phyloP scores from a whole-genome alignment of 2,113 vertebrate species.

The Setophaga coronata region DNA sequence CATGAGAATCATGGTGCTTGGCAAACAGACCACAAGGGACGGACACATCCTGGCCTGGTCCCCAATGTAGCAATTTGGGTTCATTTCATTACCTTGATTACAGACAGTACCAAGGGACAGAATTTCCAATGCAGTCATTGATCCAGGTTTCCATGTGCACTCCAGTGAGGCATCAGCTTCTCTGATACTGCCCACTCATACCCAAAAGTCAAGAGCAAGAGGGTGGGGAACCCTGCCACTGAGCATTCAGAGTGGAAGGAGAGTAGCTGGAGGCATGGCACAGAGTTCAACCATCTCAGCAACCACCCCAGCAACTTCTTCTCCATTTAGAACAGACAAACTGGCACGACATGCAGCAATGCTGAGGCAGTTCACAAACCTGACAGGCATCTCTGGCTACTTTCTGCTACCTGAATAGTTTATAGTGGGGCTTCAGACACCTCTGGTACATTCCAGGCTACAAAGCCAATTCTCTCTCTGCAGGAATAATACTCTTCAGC shows the following conservation, averaged over 20 bases:
- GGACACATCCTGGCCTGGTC: background rate
- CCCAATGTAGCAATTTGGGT: accelerated
- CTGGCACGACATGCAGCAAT: accelerated
- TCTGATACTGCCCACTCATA: accelerated
- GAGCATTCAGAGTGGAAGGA: accelerated
- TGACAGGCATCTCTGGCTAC: background rate
- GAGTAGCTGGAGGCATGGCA: background rate
- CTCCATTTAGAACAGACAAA: background rate
- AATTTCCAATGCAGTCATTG: background rate
- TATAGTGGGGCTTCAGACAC: background rate
- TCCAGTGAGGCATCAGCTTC: background rate
- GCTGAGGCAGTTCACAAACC: background rate
- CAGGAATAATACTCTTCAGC: background rate
- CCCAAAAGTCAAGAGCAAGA: background rate
- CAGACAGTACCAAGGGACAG: background rate
- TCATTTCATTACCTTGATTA: background rate
- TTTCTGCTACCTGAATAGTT: background rate
- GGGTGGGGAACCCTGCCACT: background rate
- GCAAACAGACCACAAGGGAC: background rate
- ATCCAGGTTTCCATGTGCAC: accelerated
- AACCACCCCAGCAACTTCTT: background rate
- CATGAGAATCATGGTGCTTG: background rate
- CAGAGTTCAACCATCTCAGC: background rate
- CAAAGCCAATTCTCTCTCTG: background rate
- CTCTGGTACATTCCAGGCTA: background rate